Conservation (phyloP, 1,140 invertebrate genomes). For the Meloidogyne floridensis region DNA sequence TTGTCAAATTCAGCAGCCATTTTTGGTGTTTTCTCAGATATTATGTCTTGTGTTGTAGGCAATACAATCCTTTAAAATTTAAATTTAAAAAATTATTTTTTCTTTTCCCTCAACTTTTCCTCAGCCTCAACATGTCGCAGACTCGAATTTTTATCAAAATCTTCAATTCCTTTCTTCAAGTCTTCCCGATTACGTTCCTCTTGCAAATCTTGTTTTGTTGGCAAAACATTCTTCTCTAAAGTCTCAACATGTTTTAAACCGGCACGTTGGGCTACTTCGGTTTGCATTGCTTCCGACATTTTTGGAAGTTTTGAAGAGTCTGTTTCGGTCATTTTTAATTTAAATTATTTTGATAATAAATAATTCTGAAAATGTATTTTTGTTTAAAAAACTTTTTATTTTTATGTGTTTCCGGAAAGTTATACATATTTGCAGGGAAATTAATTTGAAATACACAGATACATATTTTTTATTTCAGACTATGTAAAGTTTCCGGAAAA, state of each 20-base stretch:
- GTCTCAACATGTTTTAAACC: slow-evolving; percentile 40
- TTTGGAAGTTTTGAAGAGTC: slow-evolving; percentile 38
- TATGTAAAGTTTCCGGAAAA: too few relatives aligned
- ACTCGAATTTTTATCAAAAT: slow-evolving; percentile 29
- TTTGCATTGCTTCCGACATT: slow-evolving; percentile 36
- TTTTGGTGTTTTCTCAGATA: slow-evolving; percentile 40
- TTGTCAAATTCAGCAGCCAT: slow-evolving; percentile 43
- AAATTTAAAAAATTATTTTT: not conserved
- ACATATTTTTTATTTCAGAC: too few relatives aligned
- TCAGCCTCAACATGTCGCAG: slow-evolving; percentile 38
- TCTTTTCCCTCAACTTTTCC: slow-evolving; percentile 9
- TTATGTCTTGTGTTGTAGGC: slow-evolving; percentile 38
- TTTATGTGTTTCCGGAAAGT: too few relatives aligned
- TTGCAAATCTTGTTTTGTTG: slow-evolving; percentile 44
- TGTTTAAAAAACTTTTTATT: too few relatives aligned
- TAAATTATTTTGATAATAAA: not conserved
- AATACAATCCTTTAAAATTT: slow-evolving; percentile 24
- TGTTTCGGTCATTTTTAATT: slow-evolving; percentile 18
- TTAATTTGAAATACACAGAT: too few relatives aligned
- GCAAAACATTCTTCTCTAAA: slow-evolving; percentile 42
- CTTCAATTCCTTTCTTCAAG: slow-evolving; percentile 36
- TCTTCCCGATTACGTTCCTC: slow-evolving; percentile 36
- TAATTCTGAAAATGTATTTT: too few relatives aligned
- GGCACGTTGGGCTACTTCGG: slow-evolving; percentile 30
- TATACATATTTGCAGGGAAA: too few relatives aligned